Percentiles rank a stretch among this genome's conserved stretches.
Conservation (phyloP, 2,888 invertebrate genomes). For the Osmoderma eremita region DNA sequence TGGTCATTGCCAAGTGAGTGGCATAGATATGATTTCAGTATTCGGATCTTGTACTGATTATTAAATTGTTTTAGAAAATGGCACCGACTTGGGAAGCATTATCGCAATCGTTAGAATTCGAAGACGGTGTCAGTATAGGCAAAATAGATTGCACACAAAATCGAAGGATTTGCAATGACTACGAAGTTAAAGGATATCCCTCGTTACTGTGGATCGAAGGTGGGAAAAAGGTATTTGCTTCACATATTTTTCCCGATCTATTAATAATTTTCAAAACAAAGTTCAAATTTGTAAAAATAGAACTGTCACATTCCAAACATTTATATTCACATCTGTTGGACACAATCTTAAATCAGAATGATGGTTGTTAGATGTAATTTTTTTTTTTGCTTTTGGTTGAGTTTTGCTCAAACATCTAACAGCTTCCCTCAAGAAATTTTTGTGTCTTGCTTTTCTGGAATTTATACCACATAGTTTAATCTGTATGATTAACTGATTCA, state of each 20-base stretch:
- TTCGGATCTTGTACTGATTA: constrained; percentile 4
- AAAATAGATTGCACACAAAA: constrained; percentile 88
- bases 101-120: constrained; percentile 74
- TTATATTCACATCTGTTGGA: no score
- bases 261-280: constrained; percentile 5
- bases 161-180: constrained; percentile 78
- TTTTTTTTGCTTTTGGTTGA: no score
- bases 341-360: no score
- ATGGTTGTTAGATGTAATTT: no score
- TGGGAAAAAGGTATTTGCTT: constrained; percentile 75
- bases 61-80: constrained; percentile 68
- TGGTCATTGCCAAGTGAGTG: constrained; percentile 79
- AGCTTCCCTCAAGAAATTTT: no score
- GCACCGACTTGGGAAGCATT: constrained; percentile 88
- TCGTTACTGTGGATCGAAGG: constrained; percentile 88
- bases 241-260: background rate
- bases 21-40: constrained; percentile 26
- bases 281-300: constrained; percentile 24
- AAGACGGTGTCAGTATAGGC: constrained; percentile 76
- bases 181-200: constrained; percentile 88
- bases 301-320: constrained; percentile 3
- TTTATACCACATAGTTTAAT: no score
- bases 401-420: no score
- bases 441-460: no score
- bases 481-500: no score